Base-by-base conservation (phyloP, 2,113 vertebrate genomes). In the Aegotheles bennettii region DNA sequence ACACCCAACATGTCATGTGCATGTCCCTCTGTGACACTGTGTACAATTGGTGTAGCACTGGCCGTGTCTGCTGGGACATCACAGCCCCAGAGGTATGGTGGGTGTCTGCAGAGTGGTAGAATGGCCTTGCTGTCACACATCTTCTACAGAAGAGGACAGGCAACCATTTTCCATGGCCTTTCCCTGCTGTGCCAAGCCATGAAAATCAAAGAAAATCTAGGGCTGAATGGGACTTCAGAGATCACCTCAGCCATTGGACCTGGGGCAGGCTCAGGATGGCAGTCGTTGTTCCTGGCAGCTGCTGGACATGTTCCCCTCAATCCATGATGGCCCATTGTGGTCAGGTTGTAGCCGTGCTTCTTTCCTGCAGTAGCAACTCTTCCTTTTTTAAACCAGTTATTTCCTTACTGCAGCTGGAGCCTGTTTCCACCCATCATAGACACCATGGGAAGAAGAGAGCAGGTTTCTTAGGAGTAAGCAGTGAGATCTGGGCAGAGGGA, bases 261-360 rank as follows among this genome's bases (percentile, higher is more conserved):
- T 0, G 31, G 65, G n/a, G 25, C 24, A 29, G 6, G 4, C 15
- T 50, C 6, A 3, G 0, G 6, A 1, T 31, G 68, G 36, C 35
- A 8, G 40, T 31, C 11, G 1, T n/a, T 6, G 0, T 7, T 45
- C 25, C 50, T 4, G 13, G 67, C 25, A 7, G 28, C 12, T 5
- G 16, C 2, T 51, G 50, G 50, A 7, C 38, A 18, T 13, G 11
- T 26, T 43, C 38, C 29, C 33, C 5, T 31, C 7, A 11, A 12
- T 18, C 20, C 45, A 7, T 0, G 7, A 43, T 4, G 38, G 16
- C 28, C 54, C 47, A 1, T 2, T 0, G 5, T 2, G 5, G 21
- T 15, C 33, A 12, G 6, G 13, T 8, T 5, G 3, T 3, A 29
- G 29, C 13, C 1, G 0, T 23, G 48, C 18, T 35, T 10, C 64